Conservation (phyloP, 2,797 vertebrate species). For the Eulemur rubriventer region DNA sequence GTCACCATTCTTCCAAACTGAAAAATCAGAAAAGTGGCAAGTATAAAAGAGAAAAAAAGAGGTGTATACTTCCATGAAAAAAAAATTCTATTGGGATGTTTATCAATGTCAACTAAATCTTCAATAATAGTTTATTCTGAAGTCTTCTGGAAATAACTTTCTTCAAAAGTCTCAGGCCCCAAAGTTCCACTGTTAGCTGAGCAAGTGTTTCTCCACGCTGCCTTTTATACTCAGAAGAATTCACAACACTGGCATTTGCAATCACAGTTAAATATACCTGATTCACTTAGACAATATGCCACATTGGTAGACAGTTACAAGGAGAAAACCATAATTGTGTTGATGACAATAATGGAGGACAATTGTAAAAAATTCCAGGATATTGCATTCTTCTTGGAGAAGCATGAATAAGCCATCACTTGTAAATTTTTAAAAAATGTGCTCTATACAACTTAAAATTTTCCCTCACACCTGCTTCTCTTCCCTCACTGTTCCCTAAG, state of each 20-base stretch:
- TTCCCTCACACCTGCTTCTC: constrained; percentile 12
- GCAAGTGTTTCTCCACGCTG: background rate
- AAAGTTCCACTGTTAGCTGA: background rate
- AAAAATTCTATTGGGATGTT: background rate
- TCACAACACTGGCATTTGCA: background rate
- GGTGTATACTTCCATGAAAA: background rate
- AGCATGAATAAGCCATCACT: constrained; percentile 28
- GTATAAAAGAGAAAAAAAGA: background rate
- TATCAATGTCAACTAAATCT: background rate
- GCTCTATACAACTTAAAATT: background rate
- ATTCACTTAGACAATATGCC: constrained; percentile 44
- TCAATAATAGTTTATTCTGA: background rate
- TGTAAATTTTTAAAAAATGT: constrained; percentile 35
- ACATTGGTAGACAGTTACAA: constrained; percentile 25
- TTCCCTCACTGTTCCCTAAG: background rate
- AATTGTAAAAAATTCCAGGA: constrained; percentile 33
- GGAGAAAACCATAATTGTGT: constrained; percentile 46
- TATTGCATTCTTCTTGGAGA: constrained; percentile 11
- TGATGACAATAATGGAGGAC: constrained; percentile 36
- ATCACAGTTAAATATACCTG: background rate
- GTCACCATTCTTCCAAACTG: background rate
- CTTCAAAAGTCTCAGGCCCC: background rate
- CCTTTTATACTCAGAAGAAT: background rate
- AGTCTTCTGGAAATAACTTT: constrained; percentile 44
- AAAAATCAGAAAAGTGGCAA: background rate